Conservation (phyloP, 2,113 vertebrate species). For the Chloroceryle aenea region DNA sequence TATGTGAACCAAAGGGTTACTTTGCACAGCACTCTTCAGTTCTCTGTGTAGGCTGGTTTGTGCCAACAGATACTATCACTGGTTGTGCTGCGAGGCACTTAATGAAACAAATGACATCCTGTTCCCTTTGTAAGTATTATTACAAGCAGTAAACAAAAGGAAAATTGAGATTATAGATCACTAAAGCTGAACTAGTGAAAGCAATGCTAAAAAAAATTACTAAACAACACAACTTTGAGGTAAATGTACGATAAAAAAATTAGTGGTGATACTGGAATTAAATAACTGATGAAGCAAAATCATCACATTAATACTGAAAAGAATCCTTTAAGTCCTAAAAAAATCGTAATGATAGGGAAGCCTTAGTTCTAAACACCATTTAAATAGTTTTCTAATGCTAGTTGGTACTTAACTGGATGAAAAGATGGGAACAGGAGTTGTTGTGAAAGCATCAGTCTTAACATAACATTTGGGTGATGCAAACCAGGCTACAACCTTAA, state of each 20-base stretch:
- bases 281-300: conserved; percentile 1
- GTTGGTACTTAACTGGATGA: neutral
- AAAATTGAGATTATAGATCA: neutral
- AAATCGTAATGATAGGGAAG: neutral
- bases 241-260: neutral
- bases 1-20: neutral
- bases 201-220: neutral
- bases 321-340: conserved; percentile 21
- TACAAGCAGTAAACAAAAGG: neutral
- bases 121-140: neutral
- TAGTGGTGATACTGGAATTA: neutral
- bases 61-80: neutral
- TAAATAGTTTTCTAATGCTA: neutral
- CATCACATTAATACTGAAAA: conserved; percentile 8
- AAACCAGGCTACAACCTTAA: neutral
- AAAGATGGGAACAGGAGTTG: neutral
- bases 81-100: neutral
- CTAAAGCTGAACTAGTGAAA: neutral
- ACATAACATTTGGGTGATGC: neutral
- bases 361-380: neutral
- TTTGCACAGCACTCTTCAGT: neutral
- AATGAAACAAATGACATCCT: neutral
- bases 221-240: neutral
- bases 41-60: neutral
- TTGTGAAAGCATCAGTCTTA: neutral